phyloP scores from a whole-genome alignment of 2,113 vertebrate species.

The Hemicordylus capensis region DNA sequence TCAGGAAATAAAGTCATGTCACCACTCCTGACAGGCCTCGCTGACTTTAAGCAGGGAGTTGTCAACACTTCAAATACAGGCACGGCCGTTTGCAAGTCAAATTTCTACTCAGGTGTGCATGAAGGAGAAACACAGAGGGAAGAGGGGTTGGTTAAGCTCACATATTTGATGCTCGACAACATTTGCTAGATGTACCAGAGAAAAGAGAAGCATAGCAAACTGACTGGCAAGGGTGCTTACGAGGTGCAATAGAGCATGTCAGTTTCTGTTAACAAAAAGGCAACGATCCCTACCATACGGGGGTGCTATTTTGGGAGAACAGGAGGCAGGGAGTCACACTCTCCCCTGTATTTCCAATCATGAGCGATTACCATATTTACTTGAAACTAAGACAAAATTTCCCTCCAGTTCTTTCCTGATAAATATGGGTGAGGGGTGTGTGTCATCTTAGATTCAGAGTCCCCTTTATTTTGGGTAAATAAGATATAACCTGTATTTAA shows the following conservation, averaged over 20 bases:
- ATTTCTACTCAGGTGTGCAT: constrained; percentile 6
- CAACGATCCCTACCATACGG: not conserved
- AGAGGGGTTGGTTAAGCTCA: not conserved
- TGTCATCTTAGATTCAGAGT: too few relatives aligned
- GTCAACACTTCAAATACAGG: not conserved
- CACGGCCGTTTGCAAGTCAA: not conserved
- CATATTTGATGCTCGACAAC: not conserved
- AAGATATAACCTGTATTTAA: too few relatives aligned
- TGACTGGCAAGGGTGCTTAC: not conserved
- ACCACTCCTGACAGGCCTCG: not conserved
- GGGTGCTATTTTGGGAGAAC: not conserved
- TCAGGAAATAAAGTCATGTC: not conserved
- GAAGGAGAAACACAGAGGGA: not conserved
- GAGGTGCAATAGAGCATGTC: not conserved
- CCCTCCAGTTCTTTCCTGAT: too few relatives aligned
- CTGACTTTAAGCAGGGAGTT: not conserved
- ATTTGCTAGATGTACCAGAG: not conserved
- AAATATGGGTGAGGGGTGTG: too few relatives aligned
- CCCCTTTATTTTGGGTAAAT: too few relatives aligned
- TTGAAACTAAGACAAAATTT: too few relatives aligned
- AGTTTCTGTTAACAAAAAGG: not conserved
- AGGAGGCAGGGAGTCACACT: not conserved
- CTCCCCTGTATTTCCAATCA: not conserved
- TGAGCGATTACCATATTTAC: not conserved
- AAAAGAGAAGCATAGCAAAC: not conserved